Evolutionary conservation across 2,888 invertebrate species (phyloP).

Genomic region (Agriopis aurantiaria): DNA sequence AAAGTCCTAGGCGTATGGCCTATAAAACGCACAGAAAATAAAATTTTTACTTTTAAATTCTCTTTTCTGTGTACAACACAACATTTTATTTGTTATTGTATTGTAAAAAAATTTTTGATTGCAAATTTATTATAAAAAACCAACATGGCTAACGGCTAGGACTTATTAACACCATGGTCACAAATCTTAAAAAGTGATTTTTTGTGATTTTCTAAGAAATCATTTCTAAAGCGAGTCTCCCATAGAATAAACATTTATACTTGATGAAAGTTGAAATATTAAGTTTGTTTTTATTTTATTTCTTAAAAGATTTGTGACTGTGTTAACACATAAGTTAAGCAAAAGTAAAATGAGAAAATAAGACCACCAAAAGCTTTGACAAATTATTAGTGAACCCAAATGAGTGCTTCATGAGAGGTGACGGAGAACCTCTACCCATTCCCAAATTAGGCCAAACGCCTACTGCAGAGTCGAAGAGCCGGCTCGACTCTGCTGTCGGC

Average conservation of each 20-base stretch:
- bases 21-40: background rate
- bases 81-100: background rate
- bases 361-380: conserved; percentile 42
- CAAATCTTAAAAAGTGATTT: conserved; percentile 22
- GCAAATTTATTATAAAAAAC: background rate
- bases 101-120: background rate
- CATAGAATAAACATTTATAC: background rate
- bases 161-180: conserved; percentile 20
- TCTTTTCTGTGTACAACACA: too few species aligned
- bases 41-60: too few species aligned
- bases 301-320: conserved; percentile 33
- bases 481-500: too few species aligned
- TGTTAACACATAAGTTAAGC: conserved; percentile 29
- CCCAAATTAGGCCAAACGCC: too few species aligned
- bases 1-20: conserved; percentile 22
- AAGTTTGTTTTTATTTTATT: background rate
- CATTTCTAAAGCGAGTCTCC: background rate
- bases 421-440: conserved; percentile 8
- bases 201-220: too few species aligned
- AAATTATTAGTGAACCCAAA: conserved; percentile 33
- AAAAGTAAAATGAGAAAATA: conserved; percentile 28
- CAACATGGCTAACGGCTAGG: conserved; percentile 4
- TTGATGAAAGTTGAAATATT: too few species aligned
- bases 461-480: too few species aligned
- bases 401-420: conserved; percentile 26